These are phyloP conservation scores for Thamnaconus septentrionalis DNA, from an alignment of 2,113 vertebrate genomes.

Conservation along the genomic window DNA sequence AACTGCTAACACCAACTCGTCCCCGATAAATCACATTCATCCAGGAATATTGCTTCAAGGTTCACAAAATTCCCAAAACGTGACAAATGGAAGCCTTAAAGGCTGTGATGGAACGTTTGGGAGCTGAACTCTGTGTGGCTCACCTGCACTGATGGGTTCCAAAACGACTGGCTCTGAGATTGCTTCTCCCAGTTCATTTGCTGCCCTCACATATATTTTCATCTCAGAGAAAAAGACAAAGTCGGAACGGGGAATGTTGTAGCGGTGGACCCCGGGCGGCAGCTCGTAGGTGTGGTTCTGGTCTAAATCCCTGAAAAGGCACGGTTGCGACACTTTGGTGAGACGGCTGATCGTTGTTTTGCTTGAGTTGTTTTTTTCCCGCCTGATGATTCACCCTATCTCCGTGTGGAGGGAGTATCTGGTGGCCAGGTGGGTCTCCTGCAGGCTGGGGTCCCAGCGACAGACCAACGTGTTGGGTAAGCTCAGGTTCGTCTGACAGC, in stretches of 20 bases:
- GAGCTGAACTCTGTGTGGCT: not conserved
- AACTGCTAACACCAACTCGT: too few species aligned
- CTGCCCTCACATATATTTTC: conserved; percentile 79
- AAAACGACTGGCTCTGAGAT: conserved; percentile 71
- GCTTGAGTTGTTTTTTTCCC: not conserved
- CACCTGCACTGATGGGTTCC: conserved; percentile 80
- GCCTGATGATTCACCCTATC: conserved; percentile 34
- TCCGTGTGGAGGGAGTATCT: conserved; percentile 71
- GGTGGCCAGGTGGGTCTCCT: conserved; percentile 73
- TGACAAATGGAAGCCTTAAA: not conserved
- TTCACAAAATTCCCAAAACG: too few species aligned
- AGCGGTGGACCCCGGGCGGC: conserved; percentile 48
- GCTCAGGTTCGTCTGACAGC: conserved; percentile 80
- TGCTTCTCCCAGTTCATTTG: conserved; percentile 80
- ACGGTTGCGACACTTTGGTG: not conserved
- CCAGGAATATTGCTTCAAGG: too few species aligned
- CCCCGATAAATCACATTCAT: too few species aligned
- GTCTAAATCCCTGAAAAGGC: conserved; percentile 38
- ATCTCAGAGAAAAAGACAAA: conserved; percentile 75
- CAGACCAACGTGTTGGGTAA: conserved; percentile 73
- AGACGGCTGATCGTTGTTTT: not conserved
- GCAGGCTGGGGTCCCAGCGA: conserved; percentile 77
- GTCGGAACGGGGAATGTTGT: conserved; percentile 74
- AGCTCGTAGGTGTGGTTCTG: conserved; percentile 36
- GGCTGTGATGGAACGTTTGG: not conserved